Base-by-base conservation (phyloP, 64 coral and sea anemone genomes). In the Actinia equina region DNA sequence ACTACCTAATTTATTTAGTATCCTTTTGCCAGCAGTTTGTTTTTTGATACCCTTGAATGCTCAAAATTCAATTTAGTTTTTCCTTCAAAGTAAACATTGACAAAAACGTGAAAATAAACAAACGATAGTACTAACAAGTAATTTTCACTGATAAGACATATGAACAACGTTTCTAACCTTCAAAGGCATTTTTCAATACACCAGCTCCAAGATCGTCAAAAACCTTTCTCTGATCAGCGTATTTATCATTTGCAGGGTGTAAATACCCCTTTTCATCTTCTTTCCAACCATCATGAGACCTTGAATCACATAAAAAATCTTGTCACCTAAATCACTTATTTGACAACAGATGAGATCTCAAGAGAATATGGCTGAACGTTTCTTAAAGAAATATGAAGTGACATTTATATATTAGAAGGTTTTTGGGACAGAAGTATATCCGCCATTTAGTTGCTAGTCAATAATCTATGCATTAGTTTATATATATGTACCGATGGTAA, bases 141-240 rank as follows among this genome's bases (percentile, higher is more conserved):
- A 37, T 55, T 78, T 85, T 65, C 62, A 9, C 53, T 70, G 45
- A 52, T 61, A 41, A 20, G 37, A 60, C 51, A 44, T 42, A 78
- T n/a, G 9, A 17, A 46, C 43, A 18, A 51, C 19, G 5, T 37
- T 85, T 61, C 82, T 84, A 81, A 99, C 97, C 97, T 93, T 82
- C 93, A 45, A 99, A 86, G 57, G 97, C 97, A 86, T 99, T 99
- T n/a, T 95, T 99, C 52, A 99, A 86, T 59, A 99, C 97, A 64
- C 97, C 97, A 61, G 84, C 85, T 59, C 97, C 97, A 37, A 99
- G 84, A 91, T 99, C 93, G 85, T 99, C 88, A 52, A 95, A 99
- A 41, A 99, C 97, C 69, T 74, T 99, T 84, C 97, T 85, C 44
- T 99, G 97, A 5, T 92, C 89, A 1, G 91, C 90, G 71, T 99